phyloP scores from a whole-genome alignment of 2,797 vertebrate species.

The Sebastes itinus region DNA sequence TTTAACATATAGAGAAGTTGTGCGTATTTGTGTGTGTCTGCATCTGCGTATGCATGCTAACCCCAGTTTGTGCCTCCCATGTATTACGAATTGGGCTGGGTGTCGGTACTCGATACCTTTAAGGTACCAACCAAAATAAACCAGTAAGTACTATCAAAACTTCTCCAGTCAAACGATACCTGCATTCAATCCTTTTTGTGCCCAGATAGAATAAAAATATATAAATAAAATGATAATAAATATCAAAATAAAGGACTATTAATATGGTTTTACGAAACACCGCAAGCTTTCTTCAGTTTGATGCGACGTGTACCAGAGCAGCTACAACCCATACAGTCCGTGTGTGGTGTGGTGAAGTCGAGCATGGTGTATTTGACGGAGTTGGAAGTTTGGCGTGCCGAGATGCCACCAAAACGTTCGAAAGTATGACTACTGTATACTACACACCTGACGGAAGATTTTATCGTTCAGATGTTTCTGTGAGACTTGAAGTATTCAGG shows the following conservation, averaged over 20 bases:
- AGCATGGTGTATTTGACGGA: not conserved
- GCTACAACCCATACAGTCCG: not conserved
- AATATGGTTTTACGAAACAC: no score
- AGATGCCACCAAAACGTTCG: not conserved
- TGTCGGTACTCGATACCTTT: not conserved
- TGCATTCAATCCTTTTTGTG: no score
- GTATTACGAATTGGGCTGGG: not conserved
- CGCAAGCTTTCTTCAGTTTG: no score
- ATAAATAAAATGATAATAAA: no score
- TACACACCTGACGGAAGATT: not conserved
- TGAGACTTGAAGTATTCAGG: not conserved
- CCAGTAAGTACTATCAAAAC: not conserved
- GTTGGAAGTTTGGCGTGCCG: not conserved
- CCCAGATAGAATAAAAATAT: no score
- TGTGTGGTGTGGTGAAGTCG: not conserved
- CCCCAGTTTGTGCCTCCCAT: no score
- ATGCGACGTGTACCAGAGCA: not conserved
- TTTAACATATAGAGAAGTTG: not conserved
- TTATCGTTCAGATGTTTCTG: not conserved
- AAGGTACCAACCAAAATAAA: not conserved
- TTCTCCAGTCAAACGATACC: no score
- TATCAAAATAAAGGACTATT: no score
- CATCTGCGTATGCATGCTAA: not conserved
- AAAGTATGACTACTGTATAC: not conserved
- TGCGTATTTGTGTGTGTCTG: not conserved